A percentile compares a stretch with the other conserved stretches of the same genome.
Evolutionary conservation across 2,888 invertebrate genomes (phyloP).

Genomic region (Smittia sp.): DNA sequence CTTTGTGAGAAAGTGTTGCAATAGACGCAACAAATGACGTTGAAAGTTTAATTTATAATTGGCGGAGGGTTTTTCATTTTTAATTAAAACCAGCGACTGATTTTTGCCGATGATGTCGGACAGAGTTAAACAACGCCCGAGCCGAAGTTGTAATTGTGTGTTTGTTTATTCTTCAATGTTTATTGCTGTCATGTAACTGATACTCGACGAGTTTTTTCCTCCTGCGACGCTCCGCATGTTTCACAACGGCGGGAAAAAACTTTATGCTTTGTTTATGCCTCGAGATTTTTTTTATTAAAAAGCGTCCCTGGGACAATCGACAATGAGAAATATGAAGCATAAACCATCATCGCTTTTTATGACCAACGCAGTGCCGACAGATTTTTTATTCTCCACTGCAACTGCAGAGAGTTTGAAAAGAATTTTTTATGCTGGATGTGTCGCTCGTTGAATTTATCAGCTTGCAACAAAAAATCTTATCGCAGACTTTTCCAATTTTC

Average conservation of each 20-base stretch:
- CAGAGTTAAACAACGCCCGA: not conserved
- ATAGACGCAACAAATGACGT: not conserved
- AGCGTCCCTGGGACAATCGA: conserved; percentile 30
- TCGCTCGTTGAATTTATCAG: not conserved
- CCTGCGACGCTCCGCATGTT: not conserved
- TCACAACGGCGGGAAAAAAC: not conserved
- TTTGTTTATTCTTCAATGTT: conserved; percentile 21
- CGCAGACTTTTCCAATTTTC: conserved; percentile 38
- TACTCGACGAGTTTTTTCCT: not conserved
- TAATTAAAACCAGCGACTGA: not conserved
- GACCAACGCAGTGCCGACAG: conserved; percentile 34
- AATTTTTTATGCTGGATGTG: conserved; percentile 22
- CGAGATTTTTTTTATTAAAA: conserved; percentile 19
- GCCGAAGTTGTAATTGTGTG: not conserved
- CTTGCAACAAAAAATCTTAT: not conserved
- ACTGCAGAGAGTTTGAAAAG: conserved; percentile 21
- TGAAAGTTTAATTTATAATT: not conserved
- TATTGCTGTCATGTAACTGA: conserved; percentile 35
- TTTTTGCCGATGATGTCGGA: not conserved
- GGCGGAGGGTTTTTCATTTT: not conserved
- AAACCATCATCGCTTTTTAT: conserved; percentile 35
- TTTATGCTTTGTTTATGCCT: conserved; percentile 37
- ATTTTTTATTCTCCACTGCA: conserved; percentile 22
- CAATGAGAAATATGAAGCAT: conserved; percentile 37
- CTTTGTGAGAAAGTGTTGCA: not conserved